Conservation (phyloP, 2,888 invertebrate species). For the Aquatica leii region DNA sequence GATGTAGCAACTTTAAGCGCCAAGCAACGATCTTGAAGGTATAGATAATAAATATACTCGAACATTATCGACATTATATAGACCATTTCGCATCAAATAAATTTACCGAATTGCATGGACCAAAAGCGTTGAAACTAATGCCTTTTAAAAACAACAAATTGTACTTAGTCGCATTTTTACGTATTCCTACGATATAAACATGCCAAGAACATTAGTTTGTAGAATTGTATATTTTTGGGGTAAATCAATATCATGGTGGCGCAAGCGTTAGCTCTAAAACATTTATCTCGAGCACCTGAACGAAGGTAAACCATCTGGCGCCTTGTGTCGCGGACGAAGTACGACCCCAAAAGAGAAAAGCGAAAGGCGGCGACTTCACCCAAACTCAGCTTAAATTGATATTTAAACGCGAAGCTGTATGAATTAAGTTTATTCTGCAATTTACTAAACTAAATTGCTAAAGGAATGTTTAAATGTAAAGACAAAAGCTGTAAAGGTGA, state of each 20-base stretch:
- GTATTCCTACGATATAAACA: slow-evolving; percentile 23
- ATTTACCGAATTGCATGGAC: slow-evolving; percentile 31
- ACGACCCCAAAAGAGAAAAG: slow-evolving; percentile 14
- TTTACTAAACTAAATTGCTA: slow-evolving; percentile 33
- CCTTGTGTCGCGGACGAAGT: slow-evolving; percentile 21
- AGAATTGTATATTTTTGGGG: slow-evolving; percentile 46
- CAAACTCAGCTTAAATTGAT: slow-evolving; percentile 21
- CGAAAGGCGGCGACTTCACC: slow-evolving; percentile 6
- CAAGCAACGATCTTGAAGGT: slow-evolving; percentile 26
- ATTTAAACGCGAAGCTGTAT: slow-evolving; percentile 30
- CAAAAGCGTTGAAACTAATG: slow-evolving; percentile 32
- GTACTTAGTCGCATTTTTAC: slow-evolving; percentile 22
- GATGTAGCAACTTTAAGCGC: slow-evolving; percentile 21
- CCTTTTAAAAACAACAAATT: slow-evolving; percentile 32
- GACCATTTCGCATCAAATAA: slow-evolving; percentile 34
- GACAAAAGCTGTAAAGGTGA: slow-evolving; percentile 34
- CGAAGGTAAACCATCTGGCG: slow-evolving; percentile 48
- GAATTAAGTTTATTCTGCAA: slow-evolving; percentile 33
- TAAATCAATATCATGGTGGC: slow-evolving; percentile 48
- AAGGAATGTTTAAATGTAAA: slow-evolving; percentile 30
- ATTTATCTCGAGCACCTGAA: slow-evolving; percentile 53
- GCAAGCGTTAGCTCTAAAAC: slow-evolving; percentile 44
- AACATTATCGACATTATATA: slow-evolving; percentile 33
- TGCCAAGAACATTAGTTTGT: slow-evolving; percentile 24
- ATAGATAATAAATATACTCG: slow-evolving; percentile 30